A percentile compares a stretch with the other conserved stretches of the same genome.
These are phyloP conservation scores for Halocynthia aurantium DNA, from an alignment of 23 tunicate species.

Conservation along the genomic window DNA sequence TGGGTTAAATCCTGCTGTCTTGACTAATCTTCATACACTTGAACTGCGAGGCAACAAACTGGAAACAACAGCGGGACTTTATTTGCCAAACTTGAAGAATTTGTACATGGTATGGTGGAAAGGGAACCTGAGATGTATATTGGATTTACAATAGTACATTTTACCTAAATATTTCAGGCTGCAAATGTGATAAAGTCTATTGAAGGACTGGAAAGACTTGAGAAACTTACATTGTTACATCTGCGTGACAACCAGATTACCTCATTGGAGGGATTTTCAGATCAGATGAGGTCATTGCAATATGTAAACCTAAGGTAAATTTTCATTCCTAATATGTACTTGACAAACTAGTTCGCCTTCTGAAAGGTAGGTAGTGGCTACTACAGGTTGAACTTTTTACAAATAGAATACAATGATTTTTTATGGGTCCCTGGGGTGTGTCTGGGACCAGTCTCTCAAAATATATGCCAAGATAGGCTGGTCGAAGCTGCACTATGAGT, in stretches of 20 bases:
- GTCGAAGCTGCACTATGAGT: too few species aligned
- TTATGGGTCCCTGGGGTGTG: too few species aligned
- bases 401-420: too few species aligned
- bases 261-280: conserved; percentile 52
- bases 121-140: background rate
- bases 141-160: background rate
- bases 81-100: conserved; percentile 61
- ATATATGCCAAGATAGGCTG: too few species aligned
- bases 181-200: conserved; percentile 50
- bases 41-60: conserved; percentile 86
- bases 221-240: conserved; percentile 56
- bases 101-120: conserved; percentile 52
- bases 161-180: conserved; percentile 29
- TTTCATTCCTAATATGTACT: background rate
- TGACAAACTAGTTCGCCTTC: too few species aligned
- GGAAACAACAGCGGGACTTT: conserved; percentile 47
- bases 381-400: too few species aligned
- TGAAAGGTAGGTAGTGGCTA: too few species aligned
- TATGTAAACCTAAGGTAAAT: conserved; percentile 76
- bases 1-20: conserved; percentile 42
- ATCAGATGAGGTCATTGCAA: conserved; percentile 54
- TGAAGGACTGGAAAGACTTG: conserved; percentile 62
- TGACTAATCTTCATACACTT: conserved; percentile 56
- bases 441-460: too few species aligned
- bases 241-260: conserved; percentile 81